Conservation (phyloP, 23 tunicate genomes). For the Styela clava region DNA sequence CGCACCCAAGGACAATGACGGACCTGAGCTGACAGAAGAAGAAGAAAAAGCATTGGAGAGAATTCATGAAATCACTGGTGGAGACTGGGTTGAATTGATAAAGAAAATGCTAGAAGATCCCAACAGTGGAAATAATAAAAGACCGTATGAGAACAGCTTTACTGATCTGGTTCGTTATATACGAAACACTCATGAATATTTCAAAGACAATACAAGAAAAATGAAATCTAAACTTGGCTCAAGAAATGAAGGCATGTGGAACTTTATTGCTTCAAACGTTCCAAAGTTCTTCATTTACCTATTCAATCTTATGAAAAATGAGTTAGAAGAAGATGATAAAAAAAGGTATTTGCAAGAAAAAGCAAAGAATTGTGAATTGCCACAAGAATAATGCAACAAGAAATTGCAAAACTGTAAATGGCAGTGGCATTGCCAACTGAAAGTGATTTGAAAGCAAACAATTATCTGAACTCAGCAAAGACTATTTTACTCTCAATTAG, state of each 20-base stretch:
- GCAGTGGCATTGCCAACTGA: no score
- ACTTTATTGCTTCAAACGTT: neutral
- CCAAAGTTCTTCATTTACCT: neutral
- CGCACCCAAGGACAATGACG: no score
- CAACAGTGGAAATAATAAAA: no score
- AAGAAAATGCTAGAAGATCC: no score
- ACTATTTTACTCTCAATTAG: no score
- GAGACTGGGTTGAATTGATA: neutral
- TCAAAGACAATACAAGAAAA: neutral
- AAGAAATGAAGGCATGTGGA: neutral
- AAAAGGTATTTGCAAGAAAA: neutral
- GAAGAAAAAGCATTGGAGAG: neutral
- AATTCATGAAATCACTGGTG: neutral
- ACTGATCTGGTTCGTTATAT: neutral
- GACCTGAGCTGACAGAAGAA: neutral
- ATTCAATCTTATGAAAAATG: neutral
- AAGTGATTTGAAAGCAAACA: no score
- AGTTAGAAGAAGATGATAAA: neutral
- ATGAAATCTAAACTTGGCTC: neutral
- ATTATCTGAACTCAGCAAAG: no score
- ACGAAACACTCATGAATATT: neutral
- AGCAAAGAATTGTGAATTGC: no score
- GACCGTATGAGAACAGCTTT: neutral
- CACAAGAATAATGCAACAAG: no score
- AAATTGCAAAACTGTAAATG: no score